Evolutionary conservation across 2,888 invertebrate species (phyloP), one percentile per base, ranked within the genome.

Genomic region (Pinctada fucata): DNA sequence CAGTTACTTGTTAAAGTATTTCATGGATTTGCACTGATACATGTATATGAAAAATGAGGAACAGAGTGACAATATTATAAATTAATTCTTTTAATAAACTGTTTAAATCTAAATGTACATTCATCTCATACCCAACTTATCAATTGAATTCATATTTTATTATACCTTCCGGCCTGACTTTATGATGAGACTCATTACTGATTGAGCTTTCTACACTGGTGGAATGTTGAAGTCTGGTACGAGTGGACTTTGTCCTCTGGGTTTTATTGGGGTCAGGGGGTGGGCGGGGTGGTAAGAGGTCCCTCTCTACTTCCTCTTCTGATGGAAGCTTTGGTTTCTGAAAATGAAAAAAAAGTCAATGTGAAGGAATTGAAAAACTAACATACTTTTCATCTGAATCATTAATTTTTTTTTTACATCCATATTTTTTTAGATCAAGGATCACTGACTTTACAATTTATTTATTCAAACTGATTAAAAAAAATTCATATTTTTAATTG

Each of bases 181-280:
- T n/a, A n/a, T n/a, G n/a, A n/a, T n/a, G 10, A 10, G 58, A 52
- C 6, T 78, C 75, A 2, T 65, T 70, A 45, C 79, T 82, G 6
- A 58, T n/a, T 8, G 84, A 82, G 5, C 80, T 80, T 63, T 90
- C 88, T 51, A 85, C 85, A 84, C 88, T 88, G 72, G 84, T 84
- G 50, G 88, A 82, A 66, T 87, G 84, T 47, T 86, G 84, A 4
- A 88, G 81, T 13, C 88, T 75, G 47, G 86, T 74, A 45, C 89
- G 82, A 45, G 85, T 78, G 4, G 82, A 80, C 67, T 87, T 86
- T 31, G 86, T 80, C n/a, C 84, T 69, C 5, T 81, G 76, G n/a
- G 87, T 83, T 71, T 90, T 88, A 79, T 87, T 89, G 5, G 90
- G 88, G 75, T 91, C 91, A 58, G 88, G 81, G 0, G 92, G 90